Evolutionary conservation across 2,113 vertebrate species (phyloP).

Genomic region (Pitta sordida): DNA sequence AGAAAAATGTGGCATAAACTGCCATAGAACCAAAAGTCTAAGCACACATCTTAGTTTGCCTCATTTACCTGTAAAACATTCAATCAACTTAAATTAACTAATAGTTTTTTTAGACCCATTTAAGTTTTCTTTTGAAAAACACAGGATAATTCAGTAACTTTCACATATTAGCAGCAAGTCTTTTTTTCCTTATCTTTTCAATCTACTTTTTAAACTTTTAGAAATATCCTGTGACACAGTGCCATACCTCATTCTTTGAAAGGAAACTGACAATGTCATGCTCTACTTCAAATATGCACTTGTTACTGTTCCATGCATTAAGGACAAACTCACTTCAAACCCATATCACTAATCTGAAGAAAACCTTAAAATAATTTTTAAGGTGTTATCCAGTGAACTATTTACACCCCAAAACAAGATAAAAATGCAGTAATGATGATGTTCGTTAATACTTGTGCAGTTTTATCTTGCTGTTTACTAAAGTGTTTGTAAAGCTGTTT

Average conservation of each 20-base stretch:
- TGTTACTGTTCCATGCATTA: background rate
- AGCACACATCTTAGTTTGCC: background rate
- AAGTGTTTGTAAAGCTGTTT: background rate
- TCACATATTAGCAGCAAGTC: background rate
- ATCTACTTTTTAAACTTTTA: background rate
- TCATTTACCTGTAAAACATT: background rate
- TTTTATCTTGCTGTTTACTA: background rate
- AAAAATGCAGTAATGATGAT: background rate
- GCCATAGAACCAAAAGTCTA: background rate
- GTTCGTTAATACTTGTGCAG: background rate
- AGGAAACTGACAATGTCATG: background rate
- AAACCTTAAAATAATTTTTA: background rate
- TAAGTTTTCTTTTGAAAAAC: background rate
- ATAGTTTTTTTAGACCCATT: background rate
- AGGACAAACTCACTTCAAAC: background rate
- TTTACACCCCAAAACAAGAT: background rate
- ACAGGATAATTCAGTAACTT: background rate
- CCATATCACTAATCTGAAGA: background rate
- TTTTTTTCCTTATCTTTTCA: background rate
- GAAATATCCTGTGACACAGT: background rate
- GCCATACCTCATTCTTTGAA: background rate
- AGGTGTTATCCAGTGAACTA: background rate
- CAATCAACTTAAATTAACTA: background rate
- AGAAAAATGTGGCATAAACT: background rate
- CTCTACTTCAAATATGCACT: background rate